Conservation (phyloP, 2,888 invertebrate species). For the Heliconius ethilla region DNA sequence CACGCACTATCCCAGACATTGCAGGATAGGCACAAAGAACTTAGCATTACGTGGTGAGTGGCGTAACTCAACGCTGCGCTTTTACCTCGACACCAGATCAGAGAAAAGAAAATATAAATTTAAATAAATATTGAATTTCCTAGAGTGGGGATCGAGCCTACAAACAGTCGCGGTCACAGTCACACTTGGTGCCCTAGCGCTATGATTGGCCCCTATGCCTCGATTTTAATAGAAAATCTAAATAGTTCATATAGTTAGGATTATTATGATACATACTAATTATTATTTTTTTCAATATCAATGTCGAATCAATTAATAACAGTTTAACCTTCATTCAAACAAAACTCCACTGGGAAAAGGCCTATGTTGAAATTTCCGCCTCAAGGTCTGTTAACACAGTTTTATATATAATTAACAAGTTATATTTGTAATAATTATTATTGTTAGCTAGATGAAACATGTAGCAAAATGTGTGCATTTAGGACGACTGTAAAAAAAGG, state of each 20-base stretch:
- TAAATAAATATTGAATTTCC: too few relatives aligned
- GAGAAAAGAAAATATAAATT: too few relatives aligned
- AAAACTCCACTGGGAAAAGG: constrained; percentile 1
- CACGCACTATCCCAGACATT: neutral
- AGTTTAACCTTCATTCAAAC: neutral
- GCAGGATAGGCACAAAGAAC: neutral
- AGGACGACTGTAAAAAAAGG: neutral
- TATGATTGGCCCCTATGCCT: neutral
- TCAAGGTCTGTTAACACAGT: constrained; percentile 8
- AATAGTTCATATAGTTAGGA: too few relatives aligned
- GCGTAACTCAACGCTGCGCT: too few relatives aligned
- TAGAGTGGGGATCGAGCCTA: too few relatives aligned
- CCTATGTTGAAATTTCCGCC: constrained; percentile 1
- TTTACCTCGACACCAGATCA: too few relatives aligned
- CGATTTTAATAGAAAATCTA: neutral
- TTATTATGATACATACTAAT: too few relatives aligned
- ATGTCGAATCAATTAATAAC: neutral
- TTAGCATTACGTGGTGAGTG: neutral
- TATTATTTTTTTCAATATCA: neutral
- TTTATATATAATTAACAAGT: neutral
- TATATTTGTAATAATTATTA: neutral
- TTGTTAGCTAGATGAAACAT: neutral
- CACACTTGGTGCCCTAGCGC: neutral
- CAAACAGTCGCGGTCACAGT: too few relatives aligned
- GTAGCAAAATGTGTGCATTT: neutral